Evolutionary conservation across 2,797 vertebrate genomes (phyloP), one percentile per base, ranked within the genome.

Genomic region (Melanotaenia parkinsoni): DNA sequence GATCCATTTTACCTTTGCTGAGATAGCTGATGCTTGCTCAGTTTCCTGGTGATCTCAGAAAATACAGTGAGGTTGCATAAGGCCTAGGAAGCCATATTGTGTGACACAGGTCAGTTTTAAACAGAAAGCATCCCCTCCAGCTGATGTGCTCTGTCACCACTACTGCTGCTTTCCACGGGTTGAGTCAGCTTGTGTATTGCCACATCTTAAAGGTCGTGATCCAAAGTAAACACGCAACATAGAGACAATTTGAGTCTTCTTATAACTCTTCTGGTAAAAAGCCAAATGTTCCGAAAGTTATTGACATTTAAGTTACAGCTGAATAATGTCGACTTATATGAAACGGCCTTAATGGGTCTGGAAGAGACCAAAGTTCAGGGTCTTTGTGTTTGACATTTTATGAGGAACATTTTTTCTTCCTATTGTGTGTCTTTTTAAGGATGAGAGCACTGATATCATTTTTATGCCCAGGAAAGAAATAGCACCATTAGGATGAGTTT

Each of bases 81-180:
- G 24, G 62, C 60, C 37, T 66, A 8, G 14, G 57, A 58, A 54
- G 61, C 73, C 11, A 65, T 61, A 12, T 13, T 58, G 73, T 58
- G 57, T 79, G 86, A 86, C 89, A 82, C 89, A 80, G 70, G 74
- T 78, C 3, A 40, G 28, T 54, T 63, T 77, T 76, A 75, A 64
- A 70, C 78, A 57, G 63, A 54, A 72, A 54, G 63, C 72, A 47
- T 58, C 74, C 30, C 53, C 77, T 76, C 51, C 58, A 67, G 80
- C 79, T 69, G 63, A 79, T 80, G 62, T 28, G 58, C 75, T 70
- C 61, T 1, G 26, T 58, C 63, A 51, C 33, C 3, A 57, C 4
- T 24, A 71, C 14, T 60, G 74, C 59, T 24, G 63, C 43, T 30
- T 63, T 59, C 51, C 63, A n/a, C 60, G 47, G 43, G 63, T 68